These are phyloP conservation scores for Laspeyria flexula DNA, from an alignment of 2,888 invertebrate species.

Conservation along the genomic window DNA sequence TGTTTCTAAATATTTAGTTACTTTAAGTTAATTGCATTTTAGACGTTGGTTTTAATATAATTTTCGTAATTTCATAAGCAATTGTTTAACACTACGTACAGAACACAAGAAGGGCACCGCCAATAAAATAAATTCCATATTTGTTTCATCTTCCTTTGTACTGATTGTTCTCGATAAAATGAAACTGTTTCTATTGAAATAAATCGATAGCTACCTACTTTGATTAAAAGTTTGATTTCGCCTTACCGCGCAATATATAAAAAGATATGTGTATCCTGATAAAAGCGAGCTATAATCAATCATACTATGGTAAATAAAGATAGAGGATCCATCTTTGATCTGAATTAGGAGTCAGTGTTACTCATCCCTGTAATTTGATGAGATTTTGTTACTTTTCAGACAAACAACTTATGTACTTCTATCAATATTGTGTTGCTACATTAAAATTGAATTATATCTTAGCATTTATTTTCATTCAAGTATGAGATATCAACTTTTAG, in stretches of 20 bases:
- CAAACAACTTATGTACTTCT: neutral
- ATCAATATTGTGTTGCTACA: neutral
- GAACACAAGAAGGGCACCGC: too few relatives aligned
- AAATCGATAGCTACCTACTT: neutral
- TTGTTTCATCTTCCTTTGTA: neutral
- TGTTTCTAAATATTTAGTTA: too few relatives aligned
- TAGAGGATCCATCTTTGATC: slow-evolving; percentile 27
- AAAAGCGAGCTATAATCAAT: slow-evolving; percentile 26
- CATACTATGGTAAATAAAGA: slow-evolving; percentile 23
- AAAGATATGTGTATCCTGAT: slow-evolving; percentile 20
- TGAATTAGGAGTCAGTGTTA: slow-evolving; percentile 17
- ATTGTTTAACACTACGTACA: too few relatives aligned
- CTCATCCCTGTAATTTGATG: slow-evolving; percentile 5
- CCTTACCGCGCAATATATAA: neutral
- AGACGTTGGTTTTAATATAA: too few relatives aligned
- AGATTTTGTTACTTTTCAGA: neutral
- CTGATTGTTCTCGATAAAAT: neutral
- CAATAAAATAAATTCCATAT: neutral
- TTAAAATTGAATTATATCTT: neutral
- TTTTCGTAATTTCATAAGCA: too few relatives aligned
- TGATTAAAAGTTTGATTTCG: neutral
- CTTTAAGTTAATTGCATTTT: too few relatives aligned
- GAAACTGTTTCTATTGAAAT: neutral
- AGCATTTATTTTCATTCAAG: too few relatives aligned
- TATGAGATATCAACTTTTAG: too few relatives aligned